These are phyloP conservation scores for Cephalophus harveyi DNA, from an alignment of 2,113 vertebrate species.

Conservation along the genomic window DNA sequence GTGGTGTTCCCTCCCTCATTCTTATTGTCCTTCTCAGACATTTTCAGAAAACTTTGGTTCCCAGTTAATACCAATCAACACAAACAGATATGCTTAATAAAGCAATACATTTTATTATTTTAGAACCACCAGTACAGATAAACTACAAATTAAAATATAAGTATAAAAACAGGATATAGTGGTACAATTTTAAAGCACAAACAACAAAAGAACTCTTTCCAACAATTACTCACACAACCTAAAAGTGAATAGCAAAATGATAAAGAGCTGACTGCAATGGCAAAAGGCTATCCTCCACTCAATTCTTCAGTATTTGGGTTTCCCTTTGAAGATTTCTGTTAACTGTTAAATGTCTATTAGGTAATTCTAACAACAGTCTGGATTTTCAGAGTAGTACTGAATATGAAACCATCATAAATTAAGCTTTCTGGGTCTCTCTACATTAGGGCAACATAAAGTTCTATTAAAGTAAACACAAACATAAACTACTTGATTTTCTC, in stretches of 20 bases:
- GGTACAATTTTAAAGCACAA: fast-evolving
- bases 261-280: conserved; percentile 16
- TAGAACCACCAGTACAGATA: background rate
- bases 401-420: background rate
- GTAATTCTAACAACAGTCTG: background rate
- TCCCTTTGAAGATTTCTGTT: background rate
- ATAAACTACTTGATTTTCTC: background rate
- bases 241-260: background rate
- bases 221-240: background rate
- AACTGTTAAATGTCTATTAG: background rate
- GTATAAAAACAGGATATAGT: background rate
- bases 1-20: background rate
- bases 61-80: background rate
- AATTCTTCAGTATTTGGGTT: background rate
- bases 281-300: background rate
- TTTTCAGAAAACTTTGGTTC: background rate
- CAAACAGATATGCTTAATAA: background rate
- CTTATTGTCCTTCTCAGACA: background rate
- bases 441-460: background rate
- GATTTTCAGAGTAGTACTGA: background rate
- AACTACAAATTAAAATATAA: background rate
- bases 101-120: background rate
- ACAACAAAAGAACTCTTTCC: background rate
- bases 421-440: background rate
- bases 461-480: background rate